Evolutionary conservation across 1,140 invertebrate genomes (phyloP), one percentile per base, ranked within the genome.

Genomic region (Bombus waltoni): DNA sequence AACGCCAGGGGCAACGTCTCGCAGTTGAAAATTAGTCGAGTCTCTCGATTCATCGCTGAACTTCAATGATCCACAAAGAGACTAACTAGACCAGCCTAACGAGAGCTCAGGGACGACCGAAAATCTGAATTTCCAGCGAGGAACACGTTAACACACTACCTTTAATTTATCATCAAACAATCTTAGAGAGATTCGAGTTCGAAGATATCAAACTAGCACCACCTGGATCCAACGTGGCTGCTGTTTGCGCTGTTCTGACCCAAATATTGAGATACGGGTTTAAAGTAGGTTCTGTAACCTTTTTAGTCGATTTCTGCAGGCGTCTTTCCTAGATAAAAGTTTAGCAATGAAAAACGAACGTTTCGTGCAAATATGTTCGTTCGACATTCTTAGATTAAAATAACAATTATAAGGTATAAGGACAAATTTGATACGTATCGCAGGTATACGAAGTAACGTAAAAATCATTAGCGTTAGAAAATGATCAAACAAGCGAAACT

Each of bases 31-130:
- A 72, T 72, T 72, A 72, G 40, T 44, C 40, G 28, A n/a, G 40
- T 42, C 13, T 44, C 5, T 40, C 25, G 25, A 8, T 6, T 28
- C 40, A n/a, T n/a, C 28, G 28, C 5, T 42, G 25, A 42, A 42
- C 70, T 44, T 72, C 11, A n/a, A 40, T 28, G 40, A 72, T 72
- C 38, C 40, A n/a, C 70, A 72, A 72, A 72, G 70, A 42, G 70
- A 68, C 66, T 25, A 25, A 68, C 32, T 22, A 68, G 18, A 4
- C 35, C 66, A 35, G 32, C 66, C 1, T 68, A 68, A 68, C 18
- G 32, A 38, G 66, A 38, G 18, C 22, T 8, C 13, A 35, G 32
- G 35, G 22, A 35, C 8, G 32, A 22, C 32, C 6, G 9, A 22
- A 11, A 22, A 38, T 68, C 66, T 11, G 32, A 38, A 68, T 38